Base-by-base conservation (phyloP, 2,113 vertebrate species). In the Puffinus mauretanicus region DNA sequence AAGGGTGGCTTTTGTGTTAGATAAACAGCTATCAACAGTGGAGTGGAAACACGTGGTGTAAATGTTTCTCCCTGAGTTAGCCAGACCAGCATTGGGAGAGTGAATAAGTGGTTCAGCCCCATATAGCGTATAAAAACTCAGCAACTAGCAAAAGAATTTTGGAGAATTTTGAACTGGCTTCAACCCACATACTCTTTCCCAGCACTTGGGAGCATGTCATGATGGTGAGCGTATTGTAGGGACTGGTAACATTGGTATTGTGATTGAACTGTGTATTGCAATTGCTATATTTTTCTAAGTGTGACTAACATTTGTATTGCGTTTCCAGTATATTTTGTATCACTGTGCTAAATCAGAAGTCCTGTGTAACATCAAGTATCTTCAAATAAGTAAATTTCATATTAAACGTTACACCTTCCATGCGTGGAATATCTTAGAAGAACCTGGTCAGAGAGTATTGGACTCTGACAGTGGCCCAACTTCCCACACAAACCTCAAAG, bases 81-180 rank as follows among this genome's bases (percentile, higher is more conserved):
- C 32, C 70, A 85, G 15, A n/a, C 2, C 65, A 11, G 52, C 0
- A 0, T 14, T 13, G 67, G 8, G 13, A 58, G 10, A 34, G 26
- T 0, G 11, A 52, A 4, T 3, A 4, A 40, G 11, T 6, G 25
- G 27, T 5, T 66, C 26, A 47, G 46, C 27, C 17, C 30, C 26
- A 38, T 11, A 34, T 0, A 36, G 26, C 8, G 13, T 4, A 25
- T 6, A n/a, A 78, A 78, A 88, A 3, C 16, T 82, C 1, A 0
- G 17, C 7, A 17, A 14, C 4, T 6, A 36, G 25, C 10, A 19
- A 34, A 34, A 42, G 47, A 47, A 26, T 36, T 80, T 29, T 10
- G 22, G 52, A 40, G 38, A 14, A 22, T 13, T 84, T 30, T 47
- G 34, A 82, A 8, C 25, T 67, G 71, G 21, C 32, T 60, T 79